phyloP scores from a whole-genome alignment of 2,113 vertebrate genomes.

The Lophura nycthemera region DNA sequence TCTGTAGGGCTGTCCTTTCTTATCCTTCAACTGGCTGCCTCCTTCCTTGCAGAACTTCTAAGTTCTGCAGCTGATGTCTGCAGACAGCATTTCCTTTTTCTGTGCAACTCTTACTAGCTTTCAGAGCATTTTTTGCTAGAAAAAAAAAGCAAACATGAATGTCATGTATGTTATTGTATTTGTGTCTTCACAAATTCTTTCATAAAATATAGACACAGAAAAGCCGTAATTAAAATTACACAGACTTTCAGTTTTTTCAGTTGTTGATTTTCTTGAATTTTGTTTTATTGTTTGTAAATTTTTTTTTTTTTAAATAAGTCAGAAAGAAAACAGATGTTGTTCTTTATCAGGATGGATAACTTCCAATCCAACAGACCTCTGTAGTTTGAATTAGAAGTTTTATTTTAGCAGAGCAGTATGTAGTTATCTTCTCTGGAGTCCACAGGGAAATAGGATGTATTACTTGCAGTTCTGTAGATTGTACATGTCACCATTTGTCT shows the following conservation, averaged over 20 bases:
- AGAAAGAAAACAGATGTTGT: constrained; percentile 32
- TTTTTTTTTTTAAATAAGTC: neutral
- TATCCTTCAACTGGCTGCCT: neutral
- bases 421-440: constrained; percentile 1
- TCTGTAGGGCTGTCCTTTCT: neutral
- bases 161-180: neutral
- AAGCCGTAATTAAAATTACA: constrained; percentile 20
- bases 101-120: neutral
- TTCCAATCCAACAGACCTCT: constrained; percentile 18
- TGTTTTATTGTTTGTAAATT: constrained; percentile 43
- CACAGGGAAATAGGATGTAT: neutral
- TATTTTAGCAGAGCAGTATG: neutral
- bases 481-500: neutral
- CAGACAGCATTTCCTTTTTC: neutral
- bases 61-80: neutral
- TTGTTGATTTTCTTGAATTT: neutral
- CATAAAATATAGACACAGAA: neutral
- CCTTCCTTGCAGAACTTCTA: neutral
- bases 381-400: neutral
- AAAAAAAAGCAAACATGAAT: neutral
- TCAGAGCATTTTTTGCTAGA: neutral
- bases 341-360: constrained; percentile 34
- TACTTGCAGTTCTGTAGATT: neutral
- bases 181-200: constrained; percentile 7
- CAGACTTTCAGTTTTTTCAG: neutral